Base-by-base conservation (phyloP, 2,113 vertebrate species). In the Sebastes fasciatus region DNA sequence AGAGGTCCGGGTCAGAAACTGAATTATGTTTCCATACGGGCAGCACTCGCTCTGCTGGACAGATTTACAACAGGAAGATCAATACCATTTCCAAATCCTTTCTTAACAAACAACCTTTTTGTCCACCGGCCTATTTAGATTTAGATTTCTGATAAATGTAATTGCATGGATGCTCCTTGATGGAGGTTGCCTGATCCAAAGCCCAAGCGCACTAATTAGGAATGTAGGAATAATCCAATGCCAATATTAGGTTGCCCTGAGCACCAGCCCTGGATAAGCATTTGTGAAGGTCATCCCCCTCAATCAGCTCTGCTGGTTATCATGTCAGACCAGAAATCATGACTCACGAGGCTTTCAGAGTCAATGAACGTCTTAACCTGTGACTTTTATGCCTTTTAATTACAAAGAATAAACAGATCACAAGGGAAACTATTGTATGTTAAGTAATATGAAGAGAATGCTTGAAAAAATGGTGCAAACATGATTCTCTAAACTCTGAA, bases 251-350 rank as follows among this genome's bases (percentile, higher is more conserved):
- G 86, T 86, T 92, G 91, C 89, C 74, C 73, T 85, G 88, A 60
- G 91, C 75, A 75, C 40, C 89, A 66, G 75, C 57, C 84, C 48
- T 66, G 89, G 80, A 86, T 86, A 83, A 91, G 83, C 74, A 71
- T 84, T 84, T 54, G 72, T 82, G 86, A 94, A 94, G 94, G 91
- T 93, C 90, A 87, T 21, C 78, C 80, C 54, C 74, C 81, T 92
- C 82, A 91, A 74, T 92, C 89, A 88, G 64, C 92, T 73, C 71
- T 19, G 67, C 73, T 83, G 81, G 90, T 93, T 87, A 91, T 93
- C 80, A 90, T 88, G 81, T 88, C 84, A 87, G 83, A 61, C 13
- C 73, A 91, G 58, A 83, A 91, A 89, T 77, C 69, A 70, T 86
- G 74, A 86, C 77, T 92, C 85, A 61, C 17, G 48, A 68, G 52